These are phyloP conservation scores for Oxystoma pomonae DNA, from an alignment of 2,888 invertebrate species.

Conservation along the genomic window DNA sequence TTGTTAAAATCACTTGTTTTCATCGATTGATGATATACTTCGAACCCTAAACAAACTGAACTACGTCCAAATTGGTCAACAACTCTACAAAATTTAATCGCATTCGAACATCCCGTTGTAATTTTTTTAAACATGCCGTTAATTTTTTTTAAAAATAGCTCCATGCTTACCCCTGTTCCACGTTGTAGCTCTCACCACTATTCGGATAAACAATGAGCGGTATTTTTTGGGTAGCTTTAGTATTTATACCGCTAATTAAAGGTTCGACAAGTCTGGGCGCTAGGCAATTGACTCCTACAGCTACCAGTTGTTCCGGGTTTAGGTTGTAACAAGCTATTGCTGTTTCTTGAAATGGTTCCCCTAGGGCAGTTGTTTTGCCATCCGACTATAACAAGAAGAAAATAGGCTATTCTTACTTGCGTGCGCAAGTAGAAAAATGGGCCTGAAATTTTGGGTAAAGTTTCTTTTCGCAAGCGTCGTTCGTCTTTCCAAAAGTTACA, in stretches of 20 bases:
- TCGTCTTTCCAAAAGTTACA: too few relatives aligned
- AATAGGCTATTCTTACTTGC: too few relatives aligned
- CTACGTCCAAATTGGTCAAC: too few relatives aligned
- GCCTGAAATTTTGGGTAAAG: too few relatives aligned
- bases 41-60: too few relatives aligned
- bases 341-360: slow-evolving; percentile 73
- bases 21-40: too few relatives aligned
- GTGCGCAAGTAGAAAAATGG: background rate
- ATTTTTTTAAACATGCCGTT: too few relatives aligned
- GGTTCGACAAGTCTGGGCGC: slow-evolving; percentile 61
- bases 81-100: too few relatives aligned
- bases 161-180: slow-evolving; percentile 61
- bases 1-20: too few relatives aligned
- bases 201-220: slow-evolving; percentile 90
- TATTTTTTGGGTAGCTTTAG: slow-evolving; percentile 50
- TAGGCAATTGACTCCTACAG: slow-evolving; percentile 87
- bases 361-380: slow-evolving; percentile 65
- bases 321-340: slow-evolving; percentile 61
- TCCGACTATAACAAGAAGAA: slow-evolving; percentile 56
- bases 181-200: slow-evolving; percentile 79
- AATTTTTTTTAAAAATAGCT: too few relatives aligned
- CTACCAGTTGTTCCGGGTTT: slow-evolving; percentile 69
- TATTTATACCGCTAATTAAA: slow-evolving; percentile 57
- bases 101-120: too few relatives aligned
- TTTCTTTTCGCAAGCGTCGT: too few relatives aligned